Base-by-base conservation (phyloP, 2,113 vertebrate genomes). In the Dolichotis patagonum region DNA sequence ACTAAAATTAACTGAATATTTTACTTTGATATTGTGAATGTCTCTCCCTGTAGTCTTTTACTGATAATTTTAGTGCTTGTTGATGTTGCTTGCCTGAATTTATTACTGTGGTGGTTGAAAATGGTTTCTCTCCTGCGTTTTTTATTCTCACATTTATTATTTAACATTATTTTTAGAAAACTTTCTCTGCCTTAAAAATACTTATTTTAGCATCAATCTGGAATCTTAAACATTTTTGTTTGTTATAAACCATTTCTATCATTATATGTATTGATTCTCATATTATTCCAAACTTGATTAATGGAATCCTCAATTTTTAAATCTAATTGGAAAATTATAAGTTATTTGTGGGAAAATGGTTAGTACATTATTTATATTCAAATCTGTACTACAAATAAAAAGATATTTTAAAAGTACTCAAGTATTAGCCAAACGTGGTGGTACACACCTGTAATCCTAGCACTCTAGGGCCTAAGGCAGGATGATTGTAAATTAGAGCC, bases 321-420 rank as follows among this genome's bases (percentile, higher is more conserved):
- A 35, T 93, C 41, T 93, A n/a, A 80, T 60, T 85, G 22, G 86
- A 85, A 81, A 86, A 85, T 96, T 14, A n/a, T 52, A 85, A 62
- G 81, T 85, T 85, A 67, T 90, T 85, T 90, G 16, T 85, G 28
- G 69, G 88, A 89, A 71, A 69, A 86, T 60, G 58, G 49, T 77
- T 32, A n/a, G 30, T 56, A 78, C 49, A 28, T 84, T 46, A 88
- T 49, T 78, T 88, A 38, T 67, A 69, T 52, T 16, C 28, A 63
- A 90, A 62, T 56, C 43, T 43, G 52, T 85, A 38, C 41, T 60
- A 41, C 14, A 46, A 93, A 71, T 96, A 81, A 90, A 77, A 77
- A 58, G 14, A 32, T 52, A 71, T 46, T 96, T 85, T 86, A 91
- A 65, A 77, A 63, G 24, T 67, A 54, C 41, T 78, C 26, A 49